Evolutionary conservation across 2,113 vertebrate genomes (phyloP).

Genomic region (Rutilus rutilus): DNA sequence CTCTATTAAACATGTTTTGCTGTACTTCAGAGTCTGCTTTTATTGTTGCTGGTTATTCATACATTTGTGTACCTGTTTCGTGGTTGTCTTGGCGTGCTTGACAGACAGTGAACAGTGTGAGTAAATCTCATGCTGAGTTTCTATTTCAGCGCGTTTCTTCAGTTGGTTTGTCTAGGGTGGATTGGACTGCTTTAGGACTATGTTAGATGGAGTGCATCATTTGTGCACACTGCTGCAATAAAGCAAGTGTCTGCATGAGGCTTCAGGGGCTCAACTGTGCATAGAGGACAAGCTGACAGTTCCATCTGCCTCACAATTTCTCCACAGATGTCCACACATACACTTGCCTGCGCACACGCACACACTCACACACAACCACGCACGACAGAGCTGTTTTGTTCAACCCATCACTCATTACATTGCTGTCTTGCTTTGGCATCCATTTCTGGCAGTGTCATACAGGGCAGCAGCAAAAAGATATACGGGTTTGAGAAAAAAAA

Average conservation of each 20-base stretch:
- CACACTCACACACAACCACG: constrained; percentile 4
- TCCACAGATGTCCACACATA: constrained; percentile 25
- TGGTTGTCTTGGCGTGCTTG: constrained; percentile 46
- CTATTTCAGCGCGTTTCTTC: constrained; percentile 49
- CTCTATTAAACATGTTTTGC: not conserved
- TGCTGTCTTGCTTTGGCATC: constrained; percentile 44
- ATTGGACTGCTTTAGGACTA: constrained; percentile 45
- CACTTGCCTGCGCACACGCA: not conserved
- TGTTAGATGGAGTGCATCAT: constrained; percentile 41
- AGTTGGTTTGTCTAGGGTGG: constrained; percentile 47
- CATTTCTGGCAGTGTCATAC: constrained; percentile 21
- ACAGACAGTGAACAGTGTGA: constrained; percentile 46
- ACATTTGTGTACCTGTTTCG: constrained; percentile 5
- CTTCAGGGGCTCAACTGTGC: constrained; percentile 59
- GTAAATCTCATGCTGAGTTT: constrained; percentile 53
- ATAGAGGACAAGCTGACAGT: constrained; percentile 61
- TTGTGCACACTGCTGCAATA: constrained; percentile 52
- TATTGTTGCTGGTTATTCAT: not conserved
- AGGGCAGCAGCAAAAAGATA: not conserved
- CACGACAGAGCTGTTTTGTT: constrained; percentile 37
- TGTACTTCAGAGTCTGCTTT: not conserved
- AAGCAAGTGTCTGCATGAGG: constrained; percentile 51
- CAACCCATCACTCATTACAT: constrained; percentile 48
- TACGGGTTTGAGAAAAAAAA: constrained; percentile 22
- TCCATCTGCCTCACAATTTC: constrained; percentile 58